These are phyloP conservation scores for Quadroppia sp. DNA, from an alignment of 2,888 invertebrate species.

Conservation along the genomic window DNA sequence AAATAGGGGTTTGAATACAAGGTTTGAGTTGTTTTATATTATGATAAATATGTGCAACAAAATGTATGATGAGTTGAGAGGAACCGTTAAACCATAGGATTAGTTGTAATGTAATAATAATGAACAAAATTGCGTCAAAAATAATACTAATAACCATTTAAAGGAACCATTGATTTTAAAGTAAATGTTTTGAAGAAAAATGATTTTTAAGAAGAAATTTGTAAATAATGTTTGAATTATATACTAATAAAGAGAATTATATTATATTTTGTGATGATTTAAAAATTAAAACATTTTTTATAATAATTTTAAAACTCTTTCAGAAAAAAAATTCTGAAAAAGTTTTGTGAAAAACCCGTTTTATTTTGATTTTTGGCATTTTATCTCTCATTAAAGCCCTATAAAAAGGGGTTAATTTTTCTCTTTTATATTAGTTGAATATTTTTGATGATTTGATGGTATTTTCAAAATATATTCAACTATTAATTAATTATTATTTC, in stretches of 20 bases:
- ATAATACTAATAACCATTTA: neutral
- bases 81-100: slow-evolving; percentile 34
- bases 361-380: slow-evolving; percentile 38
- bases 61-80: too few relatives aligned
- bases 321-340: slow-evolving; percentile 7
- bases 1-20: slow-evolving; percentile 12
- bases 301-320: neutral
- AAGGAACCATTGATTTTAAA: slow-evolving; percentile 28
- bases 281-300: neutral
- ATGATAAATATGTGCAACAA: slow-evolving; percentile 15
- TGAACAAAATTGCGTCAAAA: slow-evolving; percentile 34
- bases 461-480: neutral
- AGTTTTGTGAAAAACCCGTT: slow-evolving; percentile 35
- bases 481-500: slow-evolving; percentile 1
- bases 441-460: neutral
- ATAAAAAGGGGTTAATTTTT: neutral
- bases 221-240: neutral
- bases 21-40: neutral
- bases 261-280: neutral
- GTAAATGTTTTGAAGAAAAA: neutral
- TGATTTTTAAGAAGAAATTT: neutral
- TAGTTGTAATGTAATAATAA: slow-evolving; percentile 3
- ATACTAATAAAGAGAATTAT: neutral
- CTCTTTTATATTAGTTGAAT: neutral
- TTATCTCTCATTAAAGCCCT: neutral